These are phyloP conservation scores for Phodopus roborovskii DNA, from an alignment of 2,113 vertebrate species.

Conservation along the genomic window DNA sequence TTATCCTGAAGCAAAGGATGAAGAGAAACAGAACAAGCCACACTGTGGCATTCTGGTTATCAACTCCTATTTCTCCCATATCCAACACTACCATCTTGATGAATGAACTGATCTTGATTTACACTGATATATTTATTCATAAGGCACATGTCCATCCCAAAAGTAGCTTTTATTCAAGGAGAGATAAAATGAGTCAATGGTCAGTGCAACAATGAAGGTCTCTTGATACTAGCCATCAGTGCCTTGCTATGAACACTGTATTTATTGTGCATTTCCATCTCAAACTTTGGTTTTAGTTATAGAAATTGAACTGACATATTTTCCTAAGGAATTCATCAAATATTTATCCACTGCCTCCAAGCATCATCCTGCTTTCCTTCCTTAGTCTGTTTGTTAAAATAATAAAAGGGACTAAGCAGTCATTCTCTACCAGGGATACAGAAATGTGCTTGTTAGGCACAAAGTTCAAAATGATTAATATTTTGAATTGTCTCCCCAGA, in stretches of 20 bases:
- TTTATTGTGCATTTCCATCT: neutral
- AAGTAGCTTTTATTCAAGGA: neutral
- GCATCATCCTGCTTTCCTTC: neutral
- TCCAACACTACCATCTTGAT: neutral
- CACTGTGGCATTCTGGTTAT: neutral
- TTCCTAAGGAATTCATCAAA: neutral
- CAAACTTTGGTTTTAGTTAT: neutral
- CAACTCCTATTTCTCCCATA: neutral
- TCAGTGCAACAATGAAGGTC: too few species aligned
- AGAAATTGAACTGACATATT: neutral
- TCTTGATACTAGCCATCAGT: neutral
- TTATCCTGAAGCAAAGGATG: neutral
- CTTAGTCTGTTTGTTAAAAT: neutral
- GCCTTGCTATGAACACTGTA: neutral
- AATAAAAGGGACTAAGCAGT: neutral
- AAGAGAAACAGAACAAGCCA: neutral
- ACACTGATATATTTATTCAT: neutral
- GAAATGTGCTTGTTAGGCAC: neutral
- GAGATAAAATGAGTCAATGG: neutral
- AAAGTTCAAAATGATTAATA: neutral
- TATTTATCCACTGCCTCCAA: neutral
- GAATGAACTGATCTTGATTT: neutral
- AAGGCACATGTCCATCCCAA: neutral
- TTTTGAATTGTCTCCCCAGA: neutral
- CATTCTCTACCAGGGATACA: neutral